Percentiles rank a stretch among this genome's conserved stretches.
Evolutionary conservation across 2,113 vertebrate species (phyloP).

Genomic region (Rhinoderma darwinii): DNA sequence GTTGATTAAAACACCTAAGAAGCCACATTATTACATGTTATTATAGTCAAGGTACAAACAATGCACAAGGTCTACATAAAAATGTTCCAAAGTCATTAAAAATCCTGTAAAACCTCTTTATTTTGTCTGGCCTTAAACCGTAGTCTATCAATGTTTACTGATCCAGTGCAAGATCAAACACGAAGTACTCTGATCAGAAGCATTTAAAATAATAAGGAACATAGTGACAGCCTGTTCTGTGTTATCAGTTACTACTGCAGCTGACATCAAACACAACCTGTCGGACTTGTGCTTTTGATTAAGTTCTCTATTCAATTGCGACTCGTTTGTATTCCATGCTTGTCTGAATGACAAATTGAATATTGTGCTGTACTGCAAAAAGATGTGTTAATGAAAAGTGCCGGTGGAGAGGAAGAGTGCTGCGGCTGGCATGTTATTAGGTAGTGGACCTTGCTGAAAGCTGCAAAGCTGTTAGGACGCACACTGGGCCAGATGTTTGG

Average conservation of each 20-base stretch:
- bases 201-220: constrained; percentile 70
- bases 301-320: constrained; percentile 67
- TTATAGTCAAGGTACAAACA: neutral
- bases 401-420: constrained; percentile 67
- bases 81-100: constrained; percentile 33
- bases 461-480: constrained; percentile 66
- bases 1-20: constrained; percentile 1
- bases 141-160: constrained; percentile 68
- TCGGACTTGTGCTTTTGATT: constrained; percentile 71
- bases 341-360: constrained; percentile 73
- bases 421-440: constrained; percentile 53
- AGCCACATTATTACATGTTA: neutral
- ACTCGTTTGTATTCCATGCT: constrained; percentile 69
- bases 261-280: constrained; percentile 72
- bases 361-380: constrained; percentile 67
- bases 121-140: constrained; percentile 49
- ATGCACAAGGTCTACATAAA: neutral
- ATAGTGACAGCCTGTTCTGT: constrained; percentile 65
- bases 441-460: constrained; percentile 62
- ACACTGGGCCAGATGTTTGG: constrained; percentile 30
- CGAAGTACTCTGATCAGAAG: constrained; percentile 72
- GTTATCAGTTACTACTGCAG: constrained; percentile 67
- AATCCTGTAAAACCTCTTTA: constrained; percentile 39
- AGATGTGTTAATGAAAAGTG: constrained; percentile 74
- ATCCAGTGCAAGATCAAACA: constrained; percentile 85